phyloP scores from a whole-genome alignment of 2,113 vertebrate genomes.

The Melanostigma gelatinosum region DNA sequence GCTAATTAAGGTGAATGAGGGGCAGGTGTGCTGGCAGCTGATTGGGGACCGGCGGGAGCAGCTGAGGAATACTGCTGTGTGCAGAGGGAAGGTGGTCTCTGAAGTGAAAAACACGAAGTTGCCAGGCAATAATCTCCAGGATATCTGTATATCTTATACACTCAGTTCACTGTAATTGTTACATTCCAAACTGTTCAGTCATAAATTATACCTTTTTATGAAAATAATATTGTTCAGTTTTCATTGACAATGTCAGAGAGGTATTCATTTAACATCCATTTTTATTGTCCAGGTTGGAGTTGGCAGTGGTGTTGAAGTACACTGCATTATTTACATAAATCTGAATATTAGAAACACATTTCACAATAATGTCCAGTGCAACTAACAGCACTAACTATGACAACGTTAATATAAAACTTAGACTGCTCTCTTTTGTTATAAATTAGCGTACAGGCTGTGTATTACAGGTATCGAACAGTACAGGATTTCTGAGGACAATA shows the following conservation, averaged over 20 bases:
- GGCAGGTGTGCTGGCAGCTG: slow-evolving; percentile 58
- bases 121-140: not conserved
- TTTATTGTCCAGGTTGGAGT: not conserved
- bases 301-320: not conserved
- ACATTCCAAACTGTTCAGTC: not conserved
- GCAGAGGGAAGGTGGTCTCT: not conserved
- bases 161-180: not conserved
- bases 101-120: not conserved
- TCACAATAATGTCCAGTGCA: not conserved
- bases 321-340: not conserved
- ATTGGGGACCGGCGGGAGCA: slow-evolving; percentile 28
- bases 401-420: not conserved
- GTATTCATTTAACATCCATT: not conserved
- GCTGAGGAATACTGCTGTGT: slow-evolving; percentile 36
- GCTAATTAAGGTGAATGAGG: slow-evolving; percentile 56
- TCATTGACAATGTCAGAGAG: not conserved
- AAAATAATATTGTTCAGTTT: not conserved
- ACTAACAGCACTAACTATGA: not conserved
- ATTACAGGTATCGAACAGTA: not conserved
- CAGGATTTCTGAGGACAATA: not conserved
- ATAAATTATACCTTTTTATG: not conserved
- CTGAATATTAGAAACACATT: not conserved
- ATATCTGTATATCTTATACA: not conserved
- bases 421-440: not conserved
- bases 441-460: not conserved